Evolutionary conservation across 2,113 vertebrate species (phyloP), one percentile per base, ranked within the genome.

Genomic region (Globicephala melas): DNA sequence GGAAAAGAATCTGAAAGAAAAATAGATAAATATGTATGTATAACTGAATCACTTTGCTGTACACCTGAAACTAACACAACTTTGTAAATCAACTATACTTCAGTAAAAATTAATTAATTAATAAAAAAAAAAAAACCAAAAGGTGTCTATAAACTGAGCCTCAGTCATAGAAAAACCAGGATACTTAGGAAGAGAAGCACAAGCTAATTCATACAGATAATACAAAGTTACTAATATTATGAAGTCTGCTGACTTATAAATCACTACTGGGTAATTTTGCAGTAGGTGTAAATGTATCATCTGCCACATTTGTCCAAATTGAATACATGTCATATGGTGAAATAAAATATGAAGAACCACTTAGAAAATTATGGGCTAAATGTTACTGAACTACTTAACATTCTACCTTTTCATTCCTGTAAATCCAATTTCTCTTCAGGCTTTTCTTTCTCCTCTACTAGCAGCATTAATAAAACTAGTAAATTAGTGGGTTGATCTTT

Each of bases 331-430:
- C 90, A 97, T 81, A 62, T 41, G 4, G 47, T 89, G 28, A 91
- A 97, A 97, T 84, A 87, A 95, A 97, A 81, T 89, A 28, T 50
- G 12, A 91, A 88, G 33, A 94, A 67, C 88, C 97, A n/a, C 77
- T 97, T 96, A 55, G 76, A 60, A 96, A 93, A 94, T 91, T 91
- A 25, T 50, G 85, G 60, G 10, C 70, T 97, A 92, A 98, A 94
- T 38, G 11, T 26, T 96, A 31, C 70, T 95, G 31, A 97, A 96
- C 15, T 65, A 79, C 31, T 96, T 95, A 97, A 65, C 8, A 28
- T 74, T 88, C 38, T 93, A 44, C 4, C 44, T 96, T 93, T 97
- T 87, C 63, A 94, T 93, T 62, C 62, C 85, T 96, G 47, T 89
- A 83, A 95, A 28, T 76, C 20, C 87, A 87, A 79, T 87, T 92